A percentile compares a stretch with the other conserved stretches of the same genome.
These are phyloP conservation scores for Cylas formicarius DNA, from an alignment of 1,140 invertebrate genomes.

Conservation along the genomic window DNA sequence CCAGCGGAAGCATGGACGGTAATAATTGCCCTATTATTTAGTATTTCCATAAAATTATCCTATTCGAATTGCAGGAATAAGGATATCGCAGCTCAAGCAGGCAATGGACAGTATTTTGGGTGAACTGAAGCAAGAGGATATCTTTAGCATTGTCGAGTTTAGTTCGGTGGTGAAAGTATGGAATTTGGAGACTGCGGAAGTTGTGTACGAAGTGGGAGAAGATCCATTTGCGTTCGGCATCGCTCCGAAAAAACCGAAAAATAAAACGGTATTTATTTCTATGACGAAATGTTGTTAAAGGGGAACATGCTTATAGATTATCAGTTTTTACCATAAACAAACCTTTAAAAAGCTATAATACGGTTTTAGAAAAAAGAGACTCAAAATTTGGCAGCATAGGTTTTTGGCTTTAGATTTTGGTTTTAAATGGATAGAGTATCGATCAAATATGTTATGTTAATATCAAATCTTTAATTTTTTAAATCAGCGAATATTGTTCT, in stretches of 20 bases:
- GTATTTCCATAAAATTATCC: neutral
- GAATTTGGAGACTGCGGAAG: conserved; percentile 21
- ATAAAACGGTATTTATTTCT: too few relatives aligned
- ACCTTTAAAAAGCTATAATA: too few relatives aligned
- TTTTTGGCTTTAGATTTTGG: too few relatives aligned
- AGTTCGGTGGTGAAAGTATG: conserved; percentile 47
- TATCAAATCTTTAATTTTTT: too few relatives aligned
- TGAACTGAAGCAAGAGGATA: conserved; percentile 55
- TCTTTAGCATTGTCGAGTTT: conserved; percentile 61
- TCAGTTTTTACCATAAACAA: too few relatives aligned
- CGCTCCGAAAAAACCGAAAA: neutral
- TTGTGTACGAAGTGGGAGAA: conserved; percentile 17
- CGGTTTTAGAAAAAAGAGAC: too few relatives aligned
- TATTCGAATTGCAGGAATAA: conserved; percentile 29
- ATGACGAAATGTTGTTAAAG: too few relatives aligned
- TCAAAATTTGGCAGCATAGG: too few relatives aligned
- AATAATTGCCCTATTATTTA: conserved; percentile 18
- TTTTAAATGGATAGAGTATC: too few relatives aligned
- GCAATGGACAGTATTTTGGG: conserved; percentile 59
- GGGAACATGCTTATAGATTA: too few relatives aligned
- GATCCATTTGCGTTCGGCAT: neutral
- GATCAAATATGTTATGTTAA: too few relatives aligned
- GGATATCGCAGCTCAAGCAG: conserved; percentile 56
- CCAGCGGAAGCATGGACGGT: conserved; percentile 62
- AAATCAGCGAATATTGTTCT: too few relatives aligned